phyloP scores from a whole-genome alignment of 2,888 invertebrate species.

The Sicus ferrugineus region DNA sequence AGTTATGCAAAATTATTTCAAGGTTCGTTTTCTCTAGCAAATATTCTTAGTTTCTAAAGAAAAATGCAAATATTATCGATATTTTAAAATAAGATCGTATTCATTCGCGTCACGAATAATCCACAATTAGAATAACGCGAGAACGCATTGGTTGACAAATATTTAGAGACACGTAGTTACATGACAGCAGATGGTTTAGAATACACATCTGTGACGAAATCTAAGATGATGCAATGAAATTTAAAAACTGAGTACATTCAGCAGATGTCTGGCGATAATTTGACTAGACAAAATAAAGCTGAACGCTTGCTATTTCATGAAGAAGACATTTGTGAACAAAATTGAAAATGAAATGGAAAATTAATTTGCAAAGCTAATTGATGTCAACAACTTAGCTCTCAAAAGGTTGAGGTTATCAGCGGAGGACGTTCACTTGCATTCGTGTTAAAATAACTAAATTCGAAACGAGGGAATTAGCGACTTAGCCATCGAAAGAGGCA shows the following conservation, averaged over 20 bases:
- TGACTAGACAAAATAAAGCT: not conserved
- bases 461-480: too few relatives aligned
- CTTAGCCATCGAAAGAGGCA: too few relatives aligned
- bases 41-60: too few relatives aligned
- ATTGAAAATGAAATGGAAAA: too few relatives aligned
- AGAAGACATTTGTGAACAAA: not conserved
- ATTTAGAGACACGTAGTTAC: constrained; percentile 1
- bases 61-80: too few relatives aligned
- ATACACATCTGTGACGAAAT: constrained; percentile 11
- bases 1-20: not conserved
- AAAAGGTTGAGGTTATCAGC: too few relatives aligned
- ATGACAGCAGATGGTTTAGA: constrained; percentile 1
- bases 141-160: not conserved
- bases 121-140: not conserved
- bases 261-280: not conserved
- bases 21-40: not conserved
- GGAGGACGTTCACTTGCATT: too few relatives aligned
- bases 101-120: constrained; percentile 9
- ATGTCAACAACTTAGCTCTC: too few relatives aligned
- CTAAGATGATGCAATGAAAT: constrained; percentile 24
- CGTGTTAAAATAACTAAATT: too few relatives aligned
- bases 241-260: too few relatives aligned
- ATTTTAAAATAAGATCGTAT: too few relatives aligned
- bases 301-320: not conserved
- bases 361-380: too few relatives aligned